These are phyloP conservation scores for Esperia sulphurella DNA, from an alignment of 2,888 invertebrate species.

Conservation along the genomic window DNA sequence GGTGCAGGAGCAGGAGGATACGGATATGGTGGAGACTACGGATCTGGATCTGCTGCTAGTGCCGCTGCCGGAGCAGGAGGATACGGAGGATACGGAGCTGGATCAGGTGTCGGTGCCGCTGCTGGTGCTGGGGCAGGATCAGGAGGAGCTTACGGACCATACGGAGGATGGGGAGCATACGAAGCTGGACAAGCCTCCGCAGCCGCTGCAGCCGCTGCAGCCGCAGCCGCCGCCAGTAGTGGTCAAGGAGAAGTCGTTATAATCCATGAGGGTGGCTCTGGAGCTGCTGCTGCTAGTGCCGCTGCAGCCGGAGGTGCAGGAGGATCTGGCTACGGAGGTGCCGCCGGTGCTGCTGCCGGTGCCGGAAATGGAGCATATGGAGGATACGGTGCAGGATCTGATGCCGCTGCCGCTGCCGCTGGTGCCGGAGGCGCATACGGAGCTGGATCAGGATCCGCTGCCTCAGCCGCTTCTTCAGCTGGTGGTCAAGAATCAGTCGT, in stretches of 20 bases:
- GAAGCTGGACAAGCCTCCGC: not conserved
- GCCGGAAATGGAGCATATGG: slow-evolving; percentile 1
- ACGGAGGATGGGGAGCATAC: slow-evolving; percentile 3
- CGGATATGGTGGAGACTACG: not conserved
- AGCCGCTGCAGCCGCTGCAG: slow-evolving; percentile 7
- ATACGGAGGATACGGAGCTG: not conserved
- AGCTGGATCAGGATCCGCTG: not conserved
- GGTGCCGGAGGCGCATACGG: not conserved
- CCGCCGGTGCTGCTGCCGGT: slow-evolving; percentile 1
- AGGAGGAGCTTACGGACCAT: not conserved
- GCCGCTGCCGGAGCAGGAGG: not conserved
- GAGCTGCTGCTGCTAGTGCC: slow-evolving; percentile 8
- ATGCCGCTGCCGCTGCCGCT: not conserved
- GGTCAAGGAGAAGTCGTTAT: slow-evolving; percentile 11
- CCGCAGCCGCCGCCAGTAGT: slow-evolving; percentile 11
- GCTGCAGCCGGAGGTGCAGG: not conserved
- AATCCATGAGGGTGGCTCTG: slow-evolving; percentile 11
- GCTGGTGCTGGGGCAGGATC: too few relatives aligned
- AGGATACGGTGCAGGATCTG: not conserved
- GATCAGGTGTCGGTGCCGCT: not conserved
- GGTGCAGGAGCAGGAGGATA: not conserved
- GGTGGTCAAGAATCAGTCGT: too few relatives aligned
- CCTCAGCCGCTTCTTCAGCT: not conserved
- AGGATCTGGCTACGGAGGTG: not conserved
- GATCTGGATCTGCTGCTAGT: not conserved